A percentile compares a stretch with the other conserved stretches of the same genome.
Conservation (phyloP, 2,113 vertebrate genomes). For the Castor canadensis region DNA sequence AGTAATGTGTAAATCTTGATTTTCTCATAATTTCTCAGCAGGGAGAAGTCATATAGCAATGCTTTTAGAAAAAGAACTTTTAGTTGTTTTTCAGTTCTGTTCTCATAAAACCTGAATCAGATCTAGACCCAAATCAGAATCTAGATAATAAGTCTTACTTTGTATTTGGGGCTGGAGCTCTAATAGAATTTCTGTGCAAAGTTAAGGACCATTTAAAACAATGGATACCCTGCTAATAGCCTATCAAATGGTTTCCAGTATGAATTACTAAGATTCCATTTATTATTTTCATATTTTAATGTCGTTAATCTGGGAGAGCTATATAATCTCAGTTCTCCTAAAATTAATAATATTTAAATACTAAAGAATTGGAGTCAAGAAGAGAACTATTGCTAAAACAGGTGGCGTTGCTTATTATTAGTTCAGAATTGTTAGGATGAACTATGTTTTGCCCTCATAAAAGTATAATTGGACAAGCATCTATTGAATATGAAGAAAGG, state of each 20-base stretch:
- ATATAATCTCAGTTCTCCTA: slow-evolving; percentile 12
- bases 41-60: slow-evolving; percentile 4
- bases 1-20: background rate
- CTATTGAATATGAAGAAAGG: background rate
- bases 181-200: background rate
- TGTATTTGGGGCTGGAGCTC: background rate
- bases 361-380: background rate
- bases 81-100: slow-evolving; percentile 23
- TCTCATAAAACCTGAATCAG: background rate
- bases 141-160: background rate
- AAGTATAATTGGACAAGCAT: background rate
- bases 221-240: background rate
- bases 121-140: background rate
- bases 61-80: slow-evolving; percentile 13
- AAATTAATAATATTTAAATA: slow-evolving; percentile 46
- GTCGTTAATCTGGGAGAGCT: background rate
- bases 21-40: slow-evolving; percentile 39
- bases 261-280: slow-evolving; percentile 29
- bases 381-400: slow-evolving; percentile 3
- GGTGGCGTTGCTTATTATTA: background rate
- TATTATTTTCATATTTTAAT: slow-evolving; percentile 53
- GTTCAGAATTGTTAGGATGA: background rate
- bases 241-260: background rate
- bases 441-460: background rate
- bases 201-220: background rate